Conservation (phyloP, 2,113 vertebrate genomes). For the Nesospiza acunhae region DNA sequence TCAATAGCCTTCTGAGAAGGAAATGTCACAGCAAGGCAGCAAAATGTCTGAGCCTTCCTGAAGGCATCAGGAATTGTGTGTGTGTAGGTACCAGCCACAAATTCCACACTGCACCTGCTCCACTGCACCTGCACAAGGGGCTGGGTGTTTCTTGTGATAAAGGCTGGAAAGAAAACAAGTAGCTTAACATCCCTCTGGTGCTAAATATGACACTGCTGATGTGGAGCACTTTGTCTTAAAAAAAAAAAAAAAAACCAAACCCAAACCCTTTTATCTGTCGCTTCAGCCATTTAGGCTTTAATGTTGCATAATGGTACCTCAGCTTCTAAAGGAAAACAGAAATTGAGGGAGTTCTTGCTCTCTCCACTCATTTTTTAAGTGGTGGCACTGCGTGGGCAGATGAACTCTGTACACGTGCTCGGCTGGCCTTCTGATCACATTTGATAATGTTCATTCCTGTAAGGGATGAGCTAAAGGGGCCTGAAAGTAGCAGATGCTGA, state of each 20-base stretch:
- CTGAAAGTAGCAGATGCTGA: neutral
- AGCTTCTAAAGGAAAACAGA: neutral
- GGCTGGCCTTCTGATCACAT: neutral
- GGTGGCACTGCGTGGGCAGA: neutral
- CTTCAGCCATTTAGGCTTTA: neutral
- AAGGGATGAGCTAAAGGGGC: neutral
- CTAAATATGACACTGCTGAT: neutral
- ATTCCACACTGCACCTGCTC: neutral
- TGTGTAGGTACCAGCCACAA: neutral
- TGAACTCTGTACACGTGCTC: neutral
- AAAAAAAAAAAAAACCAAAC: neutral
- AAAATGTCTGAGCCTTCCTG: slow-evolving; percentile 45
- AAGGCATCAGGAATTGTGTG: neutral
- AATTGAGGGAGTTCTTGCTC: neutral
- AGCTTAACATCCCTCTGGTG: neutral
- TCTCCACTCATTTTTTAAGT: neutral
- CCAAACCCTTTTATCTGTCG: neutral
- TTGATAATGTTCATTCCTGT: neutral
- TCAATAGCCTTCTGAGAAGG: slow-evolving; percentile 55
- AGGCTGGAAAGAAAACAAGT: neutral
- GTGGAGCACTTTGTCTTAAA: neutral
- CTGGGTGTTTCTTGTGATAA: neutral
- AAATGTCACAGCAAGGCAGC: slow-evolving; percentile 39
- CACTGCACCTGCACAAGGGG: accelerated
- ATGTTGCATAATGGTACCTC: neutral